Evolutionary conservation across 2,888 invertebrate genomes (phyloP).

Genomic region (Drosophila algonquin): DNA sequence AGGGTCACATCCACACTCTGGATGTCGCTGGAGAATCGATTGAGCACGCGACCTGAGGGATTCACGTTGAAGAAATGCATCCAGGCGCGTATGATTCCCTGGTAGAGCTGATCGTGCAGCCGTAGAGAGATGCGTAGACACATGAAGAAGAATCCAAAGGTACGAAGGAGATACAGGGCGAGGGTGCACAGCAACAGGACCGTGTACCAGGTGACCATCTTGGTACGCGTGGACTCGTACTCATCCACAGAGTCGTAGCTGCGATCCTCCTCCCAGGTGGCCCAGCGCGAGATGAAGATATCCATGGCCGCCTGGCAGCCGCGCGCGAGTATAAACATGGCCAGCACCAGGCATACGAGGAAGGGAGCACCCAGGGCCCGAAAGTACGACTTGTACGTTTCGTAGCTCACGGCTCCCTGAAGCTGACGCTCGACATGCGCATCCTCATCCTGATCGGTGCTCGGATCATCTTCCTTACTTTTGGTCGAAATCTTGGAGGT

Average conservation of each 20-base stretch:
- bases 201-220: constrained; percentile 77
- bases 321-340: constrained; percentile 86
- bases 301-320: constrained; percentile 88
- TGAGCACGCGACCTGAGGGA: constrained; percentile 87
- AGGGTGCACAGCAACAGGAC: constrained; percentile 70
- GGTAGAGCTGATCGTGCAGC: constrained; percentile 92
- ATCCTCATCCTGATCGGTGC: constrained; percentile 29
- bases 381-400: constrained; percentile 86
- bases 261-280: constrained; percentile 80
- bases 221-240: constrained; percentile 55
- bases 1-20: constrained; percentile 87
- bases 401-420: constrained; percentile 87
- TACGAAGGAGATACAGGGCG: constrained; percentile 85
- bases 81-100: constrained; percentile 88
- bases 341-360: constrained; percentile 72
- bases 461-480: constrained; percentile 4
- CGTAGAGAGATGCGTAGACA: constrained; percentile 90
- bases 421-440: constrained; percentile 85
- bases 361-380: constrained; percentile 84
- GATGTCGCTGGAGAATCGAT: constrained; percentile 90
- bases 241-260: constrained; percentile 35
- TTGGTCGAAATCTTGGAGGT: constrained; percentile 61
- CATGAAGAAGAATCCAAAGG: constrained; percentile 88
- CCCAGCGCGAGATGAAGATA: constrained; percentile 90
- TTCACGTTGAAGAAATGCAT: constrained; percentile 92